Evolutionary conservation across 2,888 invertebrate genomes (phyloP).

Genomic region (Troglohyphantes excavatus): DNA sequence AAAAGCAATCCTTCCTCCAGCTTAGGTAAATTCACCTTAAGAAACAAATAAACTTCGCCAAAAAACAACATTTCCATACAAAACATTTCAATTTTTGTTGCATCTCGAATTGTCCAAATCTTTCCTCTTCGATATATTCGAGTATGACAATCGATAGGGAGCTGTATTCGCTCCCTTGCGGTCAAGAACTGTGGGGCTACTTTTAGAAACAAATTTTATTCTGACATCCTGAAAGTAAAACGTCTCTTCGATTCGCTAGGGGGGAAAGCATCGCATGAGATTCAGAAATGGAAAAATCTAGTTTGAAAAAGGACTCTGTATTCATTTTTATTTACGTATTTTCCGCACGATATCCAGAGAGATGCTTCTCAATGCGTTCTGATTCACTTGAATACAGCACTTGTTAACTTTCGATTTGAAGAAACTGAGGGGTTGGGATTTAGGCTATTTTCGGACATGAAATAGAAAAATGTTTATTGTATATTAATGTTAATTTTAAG

Average conservation of each 20-base stretch:
- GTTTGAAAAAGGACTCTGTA: constrained; percentile 7
- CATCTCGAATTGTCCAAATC: constrained; percentile 36
- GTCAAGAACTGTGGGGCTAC: constrained; percentile 57
- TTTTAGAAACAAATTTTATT: constrained; percentile 68
- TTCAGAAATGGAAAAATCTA: constrained; percentile 12
- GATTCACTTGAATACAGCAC: neutral
- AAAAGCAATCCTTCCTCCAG: constrained; percentile 4
- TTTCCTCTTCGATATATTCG: constrained; percentile 41
- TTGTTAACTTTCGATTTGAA: constrained; percentile 1
- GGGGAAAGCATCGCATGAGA: constrained; percentile 22
- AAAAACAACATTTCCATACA: constrained; percentile 47
- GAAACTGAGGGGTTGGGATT: too few species aligned
- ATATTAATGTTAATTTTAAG: too few species aligned
- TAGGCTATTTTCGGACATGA: neutral
- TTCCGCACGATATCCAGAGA: constrained; percentile 8
- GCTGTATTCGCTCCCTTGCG: constrained; percentile 61
- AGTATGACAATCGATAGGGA: constrained; percentile 39
- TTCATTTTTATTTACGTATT: constrained; percentile 19
- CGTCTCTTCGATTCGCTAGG: constrained; percentile 23
- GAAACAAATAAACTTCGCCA: constrained; percentile 41
- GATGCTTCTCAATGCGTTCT: neutral
- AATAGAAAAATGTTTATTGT: too few species aligned
- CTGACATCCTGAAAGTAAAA: constrained; percentile 54
- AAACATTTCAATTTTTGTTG: constrained; percentile 35
- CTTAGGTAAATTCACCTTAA: constrained; percentile 18